A percentile compares a stretch with the other conserved stretches of the same genome.
Conservation (phyloP, 2,113 vertebrate species). For the Tupaia chinensis region DNA sequence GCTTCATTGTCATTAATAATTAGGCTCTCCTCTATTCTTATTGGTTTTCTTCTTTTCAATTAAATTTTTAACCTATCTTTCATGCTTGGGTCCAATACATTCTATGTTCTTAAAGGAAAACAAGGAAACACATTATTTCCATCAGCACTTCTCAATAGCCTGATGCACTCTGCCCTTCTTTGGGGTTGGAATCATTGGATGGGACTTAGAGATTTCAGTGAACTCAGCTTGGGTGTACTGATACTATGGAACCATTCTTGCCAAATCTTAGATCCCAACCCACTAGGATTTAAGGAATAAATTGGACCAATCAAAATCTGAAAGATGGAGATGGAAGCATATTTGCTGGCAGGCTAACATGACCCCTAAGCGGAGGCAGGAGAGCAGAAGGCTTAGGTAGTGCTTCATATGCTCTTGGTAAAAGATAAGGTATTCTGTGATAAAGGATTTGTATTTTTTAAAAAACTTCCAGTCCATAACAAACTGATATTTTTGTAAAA, state of each 20-base stretch:
- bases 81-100: neutral
- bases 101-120: neutral
- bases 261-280: constrained; percentile 12
- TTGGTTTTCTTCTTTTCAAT: constrained; percentile 26
- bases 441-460: too few relatives aligned
- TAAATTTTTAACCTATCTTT: neutral
- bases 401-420: neutral
- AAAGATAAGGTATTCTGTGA: neutral
- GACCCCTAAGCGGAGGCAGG: neutral
- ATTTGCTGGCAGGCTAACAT: neutral
- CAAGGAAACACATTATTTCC: neutral
- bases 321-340: neutral
- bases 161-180: neutral
- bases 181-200: neutral
- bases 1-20: constrained; percentile 2
- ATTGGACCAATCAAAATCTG: neutral
- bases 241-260: neutral
- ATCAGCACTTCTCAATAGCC: neutral
- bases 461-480: neutral
- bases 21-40: neutral
- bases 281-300: neutral
- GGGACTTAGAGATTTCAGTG: neutral
- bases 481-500: neutral
- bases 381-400: neutral
- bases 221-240: neutral